phyloP scores from a whole-genome alignment of 2,113 vertebrate species.

The Onychostoma macrolepis region DNA sequence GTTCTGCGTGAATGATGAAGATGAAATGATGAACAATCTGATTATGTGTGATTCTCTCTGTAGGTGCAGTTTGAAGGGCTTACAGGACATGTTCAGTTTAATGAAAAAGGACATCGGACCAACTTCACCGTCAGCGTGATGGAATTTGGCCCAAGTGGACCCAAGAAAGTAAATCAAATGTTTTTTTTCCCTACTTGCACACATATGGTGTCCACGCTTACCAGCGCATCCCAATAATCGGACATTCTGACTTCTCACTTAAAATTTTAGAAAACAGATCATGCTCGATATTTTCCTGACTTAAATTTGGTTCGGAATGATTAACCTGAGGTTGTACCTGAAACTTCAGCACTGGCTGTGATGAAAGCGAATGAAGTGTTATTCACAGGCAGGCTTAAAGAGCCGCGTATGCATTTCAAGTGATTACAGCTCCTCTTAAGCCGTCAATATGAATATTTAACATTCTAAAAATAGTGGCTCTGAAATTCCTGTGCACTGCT shows the following conservation, averaged over 20 bases:
- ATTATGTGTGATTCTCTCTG: constrained; percentile 41
- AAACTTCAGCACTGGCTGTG: constrained; percentile 37
- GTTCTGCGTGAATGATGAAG: not conserved
- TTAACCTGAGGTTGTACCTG: constrained; percentile 44
- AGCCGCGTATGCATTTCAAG: constrained; percentile 50
- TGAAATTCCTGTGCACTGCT: constrained; percentile 29
- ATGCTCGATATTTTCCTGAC: constrained; percentile 19
- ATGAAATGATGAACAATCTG: not conserved
- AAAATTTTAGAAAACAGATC: not conserved
- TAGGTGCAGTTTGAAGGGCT: constrained; percentile 92
- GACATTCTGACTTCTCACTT: not conserved
- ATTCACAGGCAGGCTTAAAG: constrained; percentile 48
- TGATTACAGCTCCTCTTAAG: constrained; percentile 55
- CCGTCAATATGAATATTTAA: constrained; percentile 57
- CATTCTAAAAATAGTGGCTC: constrained; percentile 51
- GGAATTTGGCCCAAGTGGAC: constrained; percentile 85
- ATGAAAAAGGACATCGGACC: constrained; percentile 91
- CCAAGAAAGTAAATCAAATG: constrained; percentile 82
- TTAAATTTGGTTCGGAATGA: constrained; percentile 9
- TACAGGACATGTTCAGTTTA: constrained; percentile 93
- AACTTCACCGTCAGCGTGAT: constrained; percentile 92
- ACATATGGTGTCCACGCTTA: not conserved
- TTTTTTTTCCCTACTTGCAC: not conserved
- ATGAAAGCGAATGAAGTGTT: constrained; percentile 49
- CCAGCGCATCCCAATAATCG: not conserved